Conservation (phyloP, 2,113 vertebrate genomes). For the Petrocephalus zakoni region DNA sequence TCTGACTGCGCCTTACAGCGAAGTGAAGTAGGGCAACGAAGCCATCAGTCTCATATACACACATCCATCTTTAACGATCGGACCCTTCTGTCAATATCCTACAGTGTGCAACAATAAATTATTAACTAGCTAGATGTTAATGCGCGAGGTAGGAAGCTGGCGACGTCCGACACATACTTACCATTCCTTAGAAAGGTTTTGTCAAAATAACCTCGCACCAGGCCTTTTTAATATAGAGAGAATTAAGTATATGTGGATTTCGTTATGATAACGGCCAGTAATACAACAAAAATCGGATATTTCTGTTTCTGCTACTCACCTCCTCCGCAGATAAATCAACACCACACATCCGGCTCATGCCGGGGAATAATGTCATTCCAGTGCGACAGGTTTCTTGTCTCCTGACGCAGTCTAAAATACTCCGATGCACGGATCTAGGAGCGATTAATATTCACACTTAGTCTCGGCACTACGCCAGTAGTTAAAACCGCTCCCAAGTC, state of each 20-base stretch:
- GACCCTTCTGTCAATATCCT: not conserved
- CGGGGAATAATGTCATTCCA: conserved; percentile 19
- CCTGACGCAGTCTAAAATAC: not conserved
- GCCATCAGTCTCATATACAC: not conserved
- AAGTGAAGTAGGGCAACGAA: not conserved
- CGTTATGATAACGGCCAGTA: not conserved
- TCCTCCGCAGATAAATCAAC: conserved; percentile 36
- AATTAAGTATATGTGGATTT: not conserved
- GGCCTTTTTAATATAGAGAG: not conserved
- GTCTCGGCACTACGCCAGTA: not conserved
- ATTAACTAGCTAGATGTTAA: not conserved
- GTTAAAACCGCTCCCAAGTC: not conserved
- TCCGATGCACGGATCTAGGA: not conserved
- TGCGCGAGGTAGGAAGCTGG: not conserved
- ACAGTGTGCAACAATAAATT: not conserved
- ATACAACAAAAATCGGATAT: not conserved
- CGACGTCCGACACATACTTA: not conserved
- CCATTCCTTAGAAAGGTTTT: not conserved
- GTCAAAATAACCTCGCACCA: not conserved
- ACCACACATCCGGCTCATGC: conserved; percentile 43
- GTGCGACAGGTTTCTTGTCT: not conserved
- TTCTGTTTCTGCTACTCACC: conserved; percentile 30
- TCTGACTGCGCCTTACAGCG: not conserved
- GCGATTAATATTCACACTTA: not conserved
- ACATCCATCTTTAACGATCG: too few relatives aligned